Conservation (phyloP, 1,140 invertebrate species). For the Aphis craccivora region DNA sequence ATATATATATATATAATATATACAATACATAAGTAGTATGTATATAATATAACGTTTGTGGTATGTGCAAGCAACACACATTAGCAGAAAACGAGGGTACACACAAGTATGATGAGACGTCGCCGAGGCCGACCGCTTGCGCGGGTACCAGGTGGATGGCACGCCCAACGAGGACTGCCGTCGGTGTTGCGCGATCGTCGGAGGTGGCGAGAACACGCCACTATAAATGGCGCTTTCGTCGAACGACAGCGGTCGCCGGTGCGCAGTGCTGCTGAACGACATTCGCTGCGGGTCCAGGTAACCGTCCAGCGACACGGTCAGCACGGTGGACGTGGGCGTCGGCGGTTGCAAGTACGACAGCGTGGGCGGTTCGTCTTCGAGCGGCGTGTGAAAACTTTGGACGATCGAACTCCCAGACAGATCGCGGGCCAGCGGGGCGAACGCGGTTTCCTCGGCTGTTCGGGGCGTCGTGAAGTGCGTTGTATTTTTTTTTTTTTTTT, state of each 20-base stretch:
- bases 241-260: conserved; percentile 70
- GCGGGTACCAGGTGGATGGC: conserved; percentile 69
- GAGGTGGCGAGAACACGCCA: conserved; percentile 83
- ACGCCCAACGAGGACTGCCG: conserved; percentile 63
- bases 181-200: conserved; percentile 62
- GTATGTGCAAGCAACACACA: conserved; percentile 34
- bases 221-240: conserved; percentile 74
- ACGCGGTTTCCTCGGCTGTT: neutral
- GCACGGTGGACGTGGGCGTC: conserved; percentile 83
- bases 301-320: conserved; percentile 83
- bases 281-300: conserved; percentile 83
- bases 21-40: too few relatives aligned
- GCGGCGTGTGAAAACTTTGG: conserved; percentile 73
- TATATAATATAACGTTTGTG: neutral
- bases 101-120: conserved; percentile 60
- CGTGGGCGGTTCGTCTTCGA: conserved; percentile 65
- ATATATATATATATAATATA: too few relatives aligned
- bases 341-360: conserved; percentile 70
- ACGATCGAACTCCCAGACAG: conserved; percentile 69
- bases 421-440: conserved; percentile 65
- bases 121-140: conserved; percentile 36
- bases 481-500: neutral
- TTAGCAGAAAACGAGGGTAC: conserved; percentile 30
- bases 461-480: neutral
- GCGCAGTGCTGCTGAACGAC: conserved; percentile 78